These are phyloP conservation scores for Nysson spinosus DNA, from an alignment of 2,888 invertebrate species.

Conservation along the genomic window DNA sequence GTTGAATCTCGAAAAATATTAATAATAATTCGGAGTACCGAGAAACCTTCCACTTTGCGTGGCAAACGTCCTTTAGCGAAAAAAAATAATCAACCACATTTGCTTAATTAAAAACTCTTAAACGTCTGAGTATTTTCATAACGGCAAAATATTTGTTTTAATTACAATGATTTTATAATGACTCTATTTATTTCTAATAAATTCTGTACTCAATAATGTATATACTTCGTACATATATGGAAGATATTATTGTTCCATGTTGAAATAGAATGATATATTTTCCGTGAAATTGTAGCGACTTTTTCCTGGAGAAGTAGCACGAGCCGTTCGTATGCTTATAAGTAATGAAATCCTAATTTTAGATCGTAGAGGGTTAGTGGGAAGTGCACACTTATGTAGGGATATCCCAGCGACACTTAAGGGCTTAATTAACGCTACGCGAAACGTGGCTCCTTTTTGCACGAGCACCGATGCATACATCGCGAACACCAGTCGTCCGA, in stretches of 20 bases:
- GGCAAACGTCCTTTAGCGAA: slow-evolving; percentile 8
- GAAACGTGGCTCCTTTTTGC: slow-evolving; percentile 53
- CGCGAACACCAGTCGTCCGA: slow-evolving; percentile 21
- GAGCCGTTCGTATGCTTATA: slow-evolving; percentile 18
- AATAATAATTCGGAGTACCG: slow-evolving; percentile 24
- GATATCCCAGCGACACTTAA: slow-evolving; percentile 46
- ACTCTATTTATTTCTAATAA: no score
- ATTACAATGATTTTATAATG: no score
- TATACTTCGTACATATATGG: no score
- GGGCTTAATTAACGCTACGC: slow-evolving; percentile 57
- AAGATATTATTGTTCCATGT: no score
- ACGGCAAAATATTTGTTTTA: no score
- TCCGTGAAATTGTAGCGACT: no score
- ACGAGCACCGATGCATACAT: slow-evolving; percentile 42
- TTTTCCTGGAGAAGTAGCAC: slow-evolving; percentile 6
- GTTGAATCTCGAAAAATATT: slow-evolving; percentile 26
- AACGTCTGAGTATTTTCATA: no score
- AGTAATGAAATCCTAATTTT: slow-evolving; percentile 49
- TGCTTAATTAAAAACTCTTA: neutral
- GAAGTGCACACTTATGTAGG: slow-evolving; percentile 28
- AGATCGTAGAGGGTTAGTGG: slow-evolving; percentile 29
- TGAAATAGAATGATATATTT: no score
- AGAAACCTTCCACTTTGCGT: slow-evolving; percentile 13
- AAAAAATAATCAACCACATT: neutral
- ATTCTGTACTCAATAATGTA: no score